Conservation (phyloP, 2,888 invertebrate species). For the Willowsia nigromaculata region DNA sequence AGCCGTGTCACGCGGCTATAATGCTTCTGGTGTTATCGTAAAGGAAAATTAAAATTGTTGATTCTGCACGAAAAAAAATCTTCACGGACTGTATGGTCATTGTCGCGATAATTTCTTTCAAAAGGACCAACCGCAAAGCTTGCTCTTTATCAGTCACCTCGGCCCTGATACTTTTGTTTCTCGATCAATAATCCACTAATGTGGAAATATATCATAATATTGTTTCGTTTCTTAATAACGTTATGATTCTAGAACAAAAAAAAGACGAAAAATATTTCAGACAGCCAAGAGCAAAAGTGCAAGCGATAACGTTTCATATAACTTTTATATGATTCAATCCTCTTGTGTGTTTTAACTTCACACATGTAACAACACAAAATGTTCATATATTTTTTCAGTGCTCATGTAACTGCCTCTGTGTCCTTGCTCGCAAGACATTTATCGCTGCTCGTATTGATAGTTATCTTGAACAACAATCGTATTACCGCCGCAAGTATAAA, state of each 20-base stretch:
- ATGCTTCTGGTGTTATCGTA: background rate
- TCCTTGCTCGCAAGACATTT: constrained; percentile 34
- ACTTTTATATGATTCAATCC: background rate
- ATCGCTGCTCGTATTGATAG: constrained; percentile 10
- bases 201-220: background rate
- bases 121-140: background rate
- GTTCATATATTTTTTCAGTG: background rate
- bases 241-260: background rate
- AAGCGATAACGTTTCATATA: background rate
- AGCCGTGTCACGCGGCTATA: background rate
- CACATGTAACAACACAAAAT: background rate
- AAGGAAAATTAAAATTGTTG: background rate
- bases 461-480: constrained; percentile 17
- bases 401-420: background rate
- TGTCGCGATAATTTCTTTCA: background rate
- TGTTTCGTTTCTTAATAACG: background rate
- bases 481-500: background rate
- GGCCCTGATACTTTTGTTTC: constrained; percentile 34
- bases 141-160: background rate
- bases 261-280: background rate
- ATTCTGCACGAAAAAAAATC: background rate
- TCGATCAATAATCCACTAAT: background rate
- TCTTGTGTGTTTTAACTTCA: background rate
- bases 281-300: background rate
- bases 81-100: too few species aligned